Evolutionary conservation across 2,888 invertebrate genomes (phyloP).

Genomic region (Heliothis peltigera): DNA sequence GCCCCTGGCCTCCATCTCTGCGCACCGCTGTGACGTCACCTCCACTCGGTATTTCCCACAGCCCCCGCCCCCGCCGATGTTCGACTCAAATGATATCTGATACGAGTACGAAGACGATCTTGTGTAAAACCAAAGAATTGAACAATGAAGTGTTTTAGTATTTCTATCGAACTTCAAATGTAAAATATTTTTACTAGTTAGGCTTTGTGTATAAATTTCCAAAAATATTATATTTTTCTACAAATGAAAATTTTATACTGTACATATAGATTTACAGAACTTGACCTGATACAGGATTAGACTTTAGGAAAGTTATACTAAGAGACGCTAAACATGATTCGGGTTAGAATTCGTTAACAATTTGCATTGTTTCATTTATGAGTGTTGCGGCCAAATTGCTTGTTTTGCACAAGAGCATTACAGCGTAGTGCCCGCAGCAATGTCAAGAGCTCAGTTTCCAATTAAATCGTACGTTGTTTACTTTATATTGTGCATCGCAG

Average conservation of each 20-base stretch:
- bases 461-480: constrained; percentile 2
- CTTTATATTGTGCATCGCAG: constrained; percentile 1
- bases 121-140: constrained; percentile 77
- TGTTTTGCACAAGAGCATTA: constrained; percentile 6
- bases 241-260: constrained; percentile 66
- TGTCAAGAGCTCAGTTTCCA: not conserved
- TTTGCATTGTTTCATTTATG: constrained; percentile 19
- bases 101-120: constrained; percentile 84
- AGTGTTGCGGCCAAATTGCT: constrained; percentile 30
- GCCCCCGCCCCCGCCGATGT: constrained; percentile 69
- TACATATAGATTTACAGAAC: constrained; percentile 56
- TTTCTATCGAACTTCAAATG: constrained; percentile 36
- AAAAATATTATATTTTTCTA: constrained; percentile 75
- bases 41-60: constrained; percentile 70
- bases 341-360: constrained; percentile 16
- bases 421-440: not conserved
- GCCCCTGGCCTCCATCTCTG: constrained; percentile 55
- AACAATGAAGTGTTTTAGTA: constrained; percentile 43
- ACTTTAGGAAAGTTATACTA: constrained; percentile 30
- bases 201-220: constrained; percentile 43
- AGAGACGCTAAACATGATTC: constrained; percentile 11
- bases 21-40: constrained; percentile 61
- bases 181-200: constrained; percentile 60
- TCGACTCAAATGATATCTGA: constrained; percentile 80
- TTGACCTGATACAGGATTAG: constrained; percentile 67